Conservation (phyloP, 2,888 invertebrate genomes). For the Brachycybe producta region DNA sequence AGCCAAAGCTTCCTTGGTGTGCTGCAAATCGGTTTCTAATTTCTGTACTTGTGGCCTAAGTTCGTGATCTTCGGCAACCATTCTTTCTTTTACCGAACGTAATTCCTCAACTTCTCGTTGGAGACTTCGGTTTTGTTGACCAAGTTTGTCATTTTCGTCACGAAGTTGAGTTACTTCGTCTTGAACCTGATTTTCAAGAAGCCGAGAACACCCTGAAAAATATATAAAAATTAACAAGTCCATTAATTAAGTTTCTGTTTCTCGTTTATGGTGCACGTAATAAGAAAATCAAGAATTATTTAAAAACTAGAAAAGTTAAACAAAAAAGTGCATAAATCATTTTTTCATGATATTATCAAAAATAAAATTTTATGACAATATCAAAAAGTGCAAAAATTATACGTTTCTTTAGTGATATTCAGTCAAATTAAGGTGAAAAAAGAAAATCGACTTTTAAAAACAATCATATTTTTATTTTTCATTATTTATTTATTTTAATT, state of each 20-base stretch:
- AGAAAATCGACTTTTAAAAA: too few relatives aligned
- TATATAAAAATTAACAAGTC: background rate
- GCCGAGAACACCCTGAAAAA: slow-evolving; percentile 17
- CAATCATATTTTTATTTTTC: too few relatives aligned
- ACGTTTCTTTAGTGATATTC: too few relatives aligned
- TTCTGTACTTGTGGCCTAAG: slow-evolving; percentile 48
- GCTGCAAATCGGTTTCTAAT: slow-evolving; percentile 56
- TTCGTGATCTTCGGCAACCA: slow-evolving; percentile 56
- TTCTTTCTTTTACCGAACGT: slow-evolving; percentile 61
- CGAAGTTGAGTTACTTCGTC: slow-evolving; percentile 27
- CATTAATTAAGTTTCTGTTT: background rate
- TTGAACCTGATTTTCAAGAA: slow-evolving; percentile 18
- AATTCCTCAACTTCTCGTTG: slow-evolving; percentile 37
- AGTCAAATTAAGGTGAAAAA: too few relatives aligned
- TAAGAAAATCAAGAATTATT: too few relatives aligned
- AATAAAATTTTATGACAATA: too few relatives aligned
- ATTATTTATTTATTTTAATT: too few relatives aligned
- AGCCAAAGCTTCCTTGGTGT: slow-evolving; percentile 63
- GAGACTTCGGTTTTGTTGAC: slow-evolving; percentile 29
- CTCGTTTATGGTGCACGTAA: too few relatives aligned
- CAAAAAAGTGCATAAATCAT: too few relatives aligned
- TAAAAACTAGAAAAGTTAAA: too few relatives aligned
- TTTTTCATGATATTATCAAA: too few relatives aligned
- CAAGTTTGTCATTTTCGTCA: slow-evolving; percentile 30
- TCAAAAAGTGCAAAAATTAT: too few relatives aligned